phyloP scores from a whole-genome alignment of 2,888 invertebrate species.

The Platypus cylindrus region DNA sequence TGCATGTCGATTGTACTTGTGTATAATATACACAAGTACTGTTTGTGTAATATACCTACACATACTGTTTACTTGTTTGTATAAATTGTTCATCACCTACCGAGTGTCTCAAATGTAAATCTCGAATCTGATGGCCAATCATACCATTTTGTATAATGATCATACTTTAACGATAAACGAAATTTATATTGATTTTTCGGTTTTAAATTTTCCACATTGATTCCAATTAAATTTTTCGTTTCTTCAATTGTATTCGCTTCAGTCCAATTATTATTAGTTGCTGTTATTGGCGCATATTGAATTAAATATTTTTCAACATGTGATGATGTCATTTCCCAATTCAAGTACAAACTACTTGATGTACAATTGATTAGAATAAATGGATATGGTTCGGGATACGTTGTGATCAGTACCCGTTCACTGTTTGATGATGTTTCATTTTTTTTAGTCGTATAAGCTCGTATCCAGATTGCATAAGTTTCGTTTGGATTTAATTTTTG shows the following conservation, averaged over 20 bases:
- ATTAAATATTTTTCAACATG: conserved; percentile 36
- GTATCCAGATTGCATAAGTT: conserved; percentile 59
- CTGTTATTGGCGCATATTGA: conserved; percentile 40
- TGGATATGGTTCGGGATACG: conserved; percentile 58
- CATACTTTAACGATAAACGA: conserved; percentile 52
- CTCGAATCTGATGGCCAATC: conserved; percentile 60
- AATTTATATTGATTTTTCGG: conserved; percentile 72
- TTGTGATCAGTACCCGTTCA: conserved; percentile 45
- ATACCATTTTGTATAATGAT: conserved; percentile 44
- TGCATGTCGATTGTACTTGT: no score
- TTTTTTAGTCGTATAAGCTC: conserved; percentile 60
- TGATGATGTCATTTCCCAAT: conserved; percentile 50
- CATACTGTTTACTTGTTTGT: no score
- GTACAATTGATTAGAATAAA: conserved; percentile 44
- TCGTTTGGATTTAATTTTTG: conserved; percentile 52
- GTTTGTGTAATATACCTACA: no score
- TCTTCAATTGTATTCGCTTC: conserved; percentile 18
- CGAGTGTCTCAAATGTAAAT: conserved; percentile 64
- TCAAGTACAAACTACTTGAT: conserved; percentile 49
- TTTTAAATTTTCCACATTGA: conserved; percentile 38
- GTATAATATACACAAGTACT: no score
- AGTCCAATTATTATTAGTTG: conserved; percentile 35
- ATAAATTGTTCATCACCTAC: conserved; percentile 35
- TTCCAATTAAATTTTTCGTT: conserved; percentile 26
- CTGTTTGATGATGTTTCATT: conserved; percentile 42